A percentile compares a stretch with the other conserved stretches of the same genome.
These are phyloP conservation scores for Pollenia labialis DNA, from an alignment of 2,888 invertebrate species.

Conservation along the genomic window DNA sequence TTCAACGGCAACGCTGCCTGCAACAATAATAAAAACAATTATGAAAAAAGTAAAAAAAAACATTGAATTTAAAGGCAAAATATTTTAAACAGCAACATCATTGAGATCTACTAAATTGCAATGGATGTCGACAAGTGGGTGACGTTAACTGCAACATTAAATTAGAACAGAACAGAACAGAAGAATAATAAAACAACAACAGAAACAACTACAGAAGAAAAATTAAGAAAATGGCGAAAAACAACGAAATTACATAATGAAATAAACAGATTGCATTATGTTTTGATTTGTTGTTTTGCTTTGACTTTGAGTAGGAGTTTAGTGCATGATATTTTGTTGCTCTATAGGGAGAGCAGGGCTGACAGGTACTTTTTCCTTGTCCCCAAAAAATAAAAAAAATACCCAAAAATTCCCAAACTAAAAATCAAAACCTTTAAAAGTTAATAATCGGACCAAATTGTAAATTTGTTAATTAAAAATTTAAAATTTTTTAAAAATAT, in stretches of 20 bases:
- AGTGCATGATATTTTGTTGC: too few relatives aligned
- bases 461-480: too few relatives aligned
- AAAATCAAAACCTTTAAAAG: too few relatives aligned
- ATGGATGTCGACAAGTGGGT: slow-evolving; percentile 70
- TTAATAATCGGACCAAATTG: too few relatives aligned
- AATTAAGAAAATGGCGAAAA: slow-evolving; percentile 14
- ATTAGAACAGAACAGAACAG: slow-evolving; percentile 65
- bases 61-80: slow-evolving; percentile 20
- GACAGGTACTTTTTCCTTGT: too few relatives aligned
- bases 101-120: slow-evolving; percentile 43
- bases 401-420: too few relatives aligned
- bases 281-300: background rate
- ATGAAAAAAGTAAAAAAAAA: slow-evolving; percentile 34
- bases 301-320: background rate
- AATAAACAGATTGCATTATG: slow-evolving; percentile 53
- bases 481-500: too few relatives aligned
- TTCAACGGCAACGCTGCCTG: background rate
- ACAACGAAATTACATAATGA: slow-evolving; percentile 12
- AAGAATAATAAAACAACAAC: slow-evolving; percentile 28
- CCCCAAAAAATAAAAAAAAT: too few relatives aligned
- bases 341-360: too few relatives aligned
- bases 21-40: slow-evolving; percentile 3
- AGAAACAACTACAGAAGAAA: background rate
- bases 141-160: slow-evolving; percentile 69
- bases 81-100: slow-evolving; percentile 21